Conservation (phyloP, 2,113 vertebrate genomes). For the Cyprinodon brontotheroides region DNA sequence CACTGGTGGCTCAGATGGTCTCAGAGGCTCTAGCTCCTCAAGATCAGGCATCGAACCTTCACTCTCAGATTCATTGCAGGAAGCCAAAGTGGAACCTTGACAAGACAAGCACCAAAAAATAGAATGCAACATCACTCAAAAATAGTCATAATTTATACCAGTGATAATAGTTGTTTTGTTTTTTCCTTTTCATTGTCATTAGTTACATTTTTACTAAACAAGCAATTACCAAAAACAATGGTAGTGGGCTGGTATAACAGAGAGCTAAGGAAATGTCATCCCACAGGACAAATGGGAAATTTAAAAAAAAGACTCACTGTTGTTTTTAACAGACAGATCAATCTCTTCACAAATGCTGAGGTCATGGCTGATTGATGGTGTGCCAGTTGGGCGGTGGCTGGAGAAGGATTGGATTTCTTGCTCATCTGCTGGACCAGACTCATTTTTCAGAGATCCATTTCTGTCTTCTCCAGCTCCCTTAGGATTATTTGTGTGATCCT, state of each 20-base stretch:
- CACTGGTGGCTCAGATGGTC: constrained; percentile 82
- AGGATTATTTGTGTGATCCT: constrained; percentile 39
- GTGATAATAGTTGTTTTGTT: not conserved
- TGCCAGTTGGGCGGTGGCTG: constrained; percentile 35
- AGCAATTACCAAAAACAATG: not conserved
- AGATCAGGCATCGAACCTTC: constrained; percentile 88
- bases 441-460: constrained; percentile 58
- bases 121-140: not conserved
- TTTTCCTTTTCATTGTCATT: not conserved
- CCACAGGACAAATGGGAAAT: not conserved
- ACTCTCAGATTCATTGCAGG: constrained; percentile 89
- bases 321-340: constrained; percentile 71
- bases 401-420: constrained; percentile 71
- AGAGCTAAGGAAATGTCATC: not conserved
- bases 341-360: constrained; percentile 75
- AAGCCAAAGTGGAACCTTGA: constrained; percentile 73
- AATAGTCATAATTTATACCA: not conserved
- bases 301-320: constrained; percentile 61
- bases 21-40: constrained; percentile 84
- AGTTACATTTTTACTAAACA: not conserved
- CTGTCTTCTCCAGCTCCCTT: constrained; percentile 50
- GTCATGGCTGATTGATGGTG: constrained; percentile 71
- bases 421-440: constrained; percentile 73
- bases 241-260: not conserved
- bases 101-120: constrained; percentile 12